phyloP scores from a whole-genome alignment of 2,888 invertebrate genomes.

The Cantharis flavilabris region DNA sequence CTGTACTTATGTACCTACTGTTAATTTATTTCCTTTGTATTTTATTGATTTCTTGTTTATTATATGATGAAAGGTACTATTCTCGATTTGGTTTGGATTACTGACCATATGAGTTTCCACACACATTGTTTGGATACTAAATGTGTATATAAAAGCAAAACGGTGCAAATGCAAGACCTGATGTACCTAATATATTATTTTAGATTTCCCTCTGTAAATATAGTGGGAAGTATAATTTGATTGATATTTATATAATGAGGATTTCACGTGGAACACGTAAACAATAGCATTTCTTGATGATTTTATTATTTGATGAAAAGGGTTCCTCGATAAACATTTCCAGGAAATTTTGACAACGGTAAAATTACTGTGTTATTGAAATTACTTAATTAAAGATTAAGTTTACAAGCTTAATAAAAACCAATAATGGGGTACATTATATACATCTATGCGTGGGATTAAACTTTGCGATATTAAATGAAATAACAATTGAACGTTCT shows the following conservation, averaged over 20 bases:
- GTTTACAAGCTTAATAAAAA: neutral
- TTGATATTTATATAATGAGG: neutral
- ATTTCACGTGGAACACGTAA: neutral
- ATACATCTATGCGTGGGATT: neutral
- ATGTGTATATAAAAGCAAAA: no score
- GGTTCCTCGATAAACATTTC: neutral
- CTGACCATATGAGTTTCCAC: no score
- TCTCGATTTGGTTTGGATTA: no score
- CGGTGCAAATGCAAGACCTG: no score
- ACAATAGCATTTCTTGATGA: neutral
- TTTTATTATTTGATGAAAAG: neutral
- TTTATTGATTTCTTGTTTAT: no score
- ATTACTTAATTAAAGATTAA: neutral
- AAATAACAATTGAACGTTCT: neutral
- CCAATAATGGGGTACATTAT: neutral
- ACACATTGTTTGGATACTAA: no score
- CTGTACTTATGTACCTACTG: no score
- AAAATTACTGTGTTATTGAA: neutral
- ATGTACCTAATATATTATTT: no score
- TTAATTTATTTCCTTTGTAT: no score
- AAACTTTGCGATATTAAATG: neutral
- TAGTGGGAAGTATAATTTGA: neutral
- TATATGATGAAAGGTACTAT: no score
- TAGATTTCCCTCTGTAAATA: neutral
- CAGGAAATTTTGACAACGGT: neutral